Evolutionary conservation across 1,140 invertebrate genomes (phyloP).

Genomic region (Nilaparvata lugens): DNA sequence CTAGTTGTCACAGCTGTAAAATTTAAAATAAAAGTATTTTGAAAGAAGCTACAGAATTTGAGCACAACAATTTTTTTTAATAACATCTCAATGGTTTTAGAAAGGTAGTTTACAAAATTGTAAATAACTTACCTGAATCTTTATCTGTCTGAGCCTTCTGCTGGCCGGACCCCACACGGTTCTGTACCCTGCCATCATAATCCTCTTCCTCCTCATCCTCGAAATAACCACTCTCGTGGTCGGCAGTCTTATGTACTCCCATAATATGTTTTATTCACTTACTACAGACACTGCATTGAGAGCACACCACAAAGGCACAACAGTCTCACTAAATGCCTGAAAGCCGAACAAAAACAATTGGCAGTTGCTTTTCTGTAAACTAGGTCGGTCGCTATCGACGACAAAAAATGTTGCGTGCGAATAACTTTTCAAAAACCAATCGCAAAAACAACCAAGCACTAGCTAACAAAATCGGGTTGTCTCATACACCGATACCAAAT

Average conservation of each 20-base stretch:
- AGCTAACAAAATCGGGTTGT: too few species aligned
- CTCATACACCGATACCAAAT: too few species aligned
- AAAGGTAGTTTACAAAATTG: too few species aligned
- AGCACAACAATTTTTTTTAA: too few species aligned
- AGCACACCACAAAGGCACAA: background rate
- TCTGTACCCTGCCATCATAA: constrained; percentile 7
- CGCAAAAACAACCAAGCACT: background rate
- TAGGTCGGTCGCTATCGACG: background rate
- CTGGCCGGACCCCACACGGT: background rate
- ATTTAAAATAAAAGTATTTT: too few species aligned
- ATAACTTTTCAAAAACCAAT: background rate
- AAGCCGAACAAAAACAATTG: background rate
- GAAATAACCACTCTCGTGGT: constrained; percentile 34
- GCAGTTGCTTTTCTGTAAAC: background rate
- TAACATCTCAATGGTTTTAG: too few species aligned
- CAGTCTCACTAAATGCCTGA: background rate
- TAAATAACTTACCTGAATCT: background rate
- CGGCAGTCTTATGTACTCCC: constrained; percentile 29
- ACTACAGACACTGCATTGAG: background rate
- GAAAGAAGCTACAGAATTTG: too few species aligned
- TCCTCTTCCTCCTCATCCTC: constrained; percentile 28
- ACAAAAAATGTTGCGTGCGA: background rate
- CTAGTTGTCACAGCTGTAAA: too few species aligned
- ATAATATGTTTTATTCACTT: constrained; percentile 14
- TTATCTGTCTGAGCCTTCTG: background rate